Percentiles rank a stretch among this genome's conserved stretches.
Evolutionary conservation across 2,797 vertebrate species (phyloP).

Genomic region (Acanthurus leucopareius): DNA sequence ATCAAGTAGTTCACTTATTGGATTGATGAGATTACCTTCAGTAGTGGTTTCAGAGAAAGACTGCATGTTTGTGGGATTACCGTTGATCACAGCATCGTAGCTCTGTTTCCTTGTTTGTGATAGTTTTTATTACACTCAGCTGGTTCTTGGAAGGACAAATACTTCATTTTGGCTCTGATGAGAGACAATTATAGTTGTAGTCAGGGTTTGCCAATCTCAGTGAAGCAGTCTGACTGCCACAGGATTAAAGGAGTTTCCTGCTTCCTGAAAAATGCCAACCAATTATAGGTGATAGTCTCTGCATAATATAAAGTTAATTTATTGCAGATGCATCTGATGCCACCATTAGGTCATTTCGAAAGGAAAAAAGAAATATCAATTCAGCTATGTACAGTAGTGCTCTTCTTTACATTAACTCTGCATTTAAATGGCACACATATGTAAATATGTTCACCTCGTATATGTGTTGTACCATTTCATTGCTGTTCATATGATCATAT

Average conservation of each 20-base stretch:
- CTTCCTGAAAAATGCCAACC: not conserved
- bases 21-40: not conserved
- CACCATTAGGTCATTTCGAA: not conserved
- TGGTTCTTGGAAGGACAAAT: not conserved
- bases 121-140: not conserved
- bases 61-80: not conserved
- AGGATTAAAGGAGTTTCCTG: not conserved
- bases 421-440: not conserved
- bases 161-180: not conserved
- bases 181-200: not conserved
- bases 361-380: not conserved
- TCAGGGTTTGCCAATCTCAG: not conserved
- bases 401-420: not conserved
- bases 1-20: not conserved
- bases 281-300: not conserved
- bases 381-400: not conserved
- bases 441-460: not conserved
- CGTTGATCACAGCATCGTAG: not conserved
- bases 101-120: not conserved
- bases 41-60: not conserved
- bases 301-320: too few species aligned
- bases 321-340: not conserved
- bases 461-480: not conserved
- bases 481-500: not conserved
- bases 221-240: not conserved